A percentile compares a stretch with the other conserved stretches of the same genome.
Conservation (phyloP, 2,113 vertebrate species). For the Calypte anna region DNA sequence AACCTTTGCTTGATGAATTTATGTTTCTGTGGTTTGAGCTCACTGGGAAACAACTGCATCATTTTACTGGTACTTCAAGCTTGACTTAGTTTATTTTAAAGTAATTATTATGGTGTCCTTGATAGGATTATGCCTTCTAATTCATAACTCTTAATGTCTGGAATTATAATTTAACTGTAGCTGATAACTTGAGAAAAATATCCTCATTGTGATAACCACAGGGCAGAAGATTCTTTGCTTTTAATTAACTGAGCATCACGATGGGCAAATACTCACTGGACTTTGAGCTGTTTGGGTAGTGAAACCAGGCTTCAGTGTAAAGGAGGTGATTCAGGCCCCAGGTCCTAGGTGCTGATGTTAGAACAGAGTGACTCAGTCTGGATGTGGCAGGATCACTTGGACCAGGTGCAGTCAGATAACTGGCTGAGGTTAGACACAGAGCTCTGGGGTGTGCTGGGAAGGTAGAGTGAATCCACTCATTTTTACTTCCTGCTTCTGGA, state of each 20-base stretch:
- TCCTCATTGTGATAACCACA: background rate
- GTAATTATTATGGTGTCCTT: background rate
- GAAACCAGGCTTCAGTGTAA: background rate
- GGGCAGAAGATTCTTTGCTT: background rate
- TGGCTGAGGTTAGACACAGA: background rate
- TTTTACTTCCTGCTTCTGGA: background rate
- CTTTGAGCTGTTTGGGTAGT: background rate
- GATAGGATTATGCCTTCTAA: background rate
- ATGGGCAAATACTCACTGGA: background rate
- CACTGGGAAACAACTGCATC: background rate
- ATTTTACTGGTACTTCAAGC: background rate
- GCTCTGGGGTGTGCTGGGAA: background rate
- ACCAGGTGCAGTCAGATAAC: background rate
- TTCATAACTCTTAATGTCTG: background rate
- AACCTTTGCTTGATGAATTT: background rate
- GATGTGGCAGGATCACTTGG: background rate
- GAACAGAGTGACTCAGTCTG: background rate
- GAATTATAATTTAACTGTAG: background rate
- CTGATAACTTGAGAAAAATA: background rate
- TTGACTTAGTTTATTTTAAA: background rate
- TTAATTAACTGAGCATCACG: background rate
- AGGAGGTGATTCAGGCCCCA: background rate
- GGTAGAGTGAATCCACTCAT: background rate
- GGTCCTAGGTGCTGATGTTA: background rate
- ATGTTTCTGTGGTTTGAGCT: constrained; percentile 21